Percentiles rank a stretch among this genome's conserved stretches.
phyloP scores from a whole-genome alignment of 2,888 invertebrate genomes.

The Antheraea assamensis region DNA sequence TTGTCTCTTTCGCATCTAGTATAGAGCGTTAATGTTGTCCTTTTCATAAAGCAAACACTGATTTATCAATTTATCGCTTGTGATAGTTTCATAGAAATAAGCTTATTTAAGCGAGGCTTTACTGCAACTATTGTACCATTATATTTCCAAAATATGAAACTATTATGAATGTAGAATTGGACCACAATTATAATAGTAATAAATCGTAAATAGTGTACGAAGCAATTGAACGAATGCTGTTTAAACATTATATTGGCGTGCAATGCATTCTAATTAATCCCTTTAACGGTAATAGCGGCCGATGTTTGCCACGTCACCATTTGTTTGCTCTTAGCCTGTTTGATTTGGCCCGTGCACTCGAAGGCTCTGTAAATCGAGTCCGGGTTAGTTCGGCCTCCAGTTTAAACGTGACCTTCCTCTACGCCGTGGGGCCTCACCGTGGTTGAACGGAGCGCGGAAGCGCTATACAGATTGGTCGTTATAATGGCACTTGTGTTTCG shows the following conservation, averaged over 20 bases:
- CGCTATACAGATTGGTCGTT: conserved; percentile 45
- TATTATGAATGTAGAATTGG: neutral
- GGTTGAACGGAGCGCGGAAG: conserved; percentile 33
- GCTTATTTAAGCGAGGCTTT: neutral
- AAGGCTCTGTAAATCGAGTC: conserved; percentile 47
- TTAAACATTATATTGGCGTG: conserved; percentile 27
- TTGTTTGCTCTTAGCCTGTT: conserved; percentile 56
- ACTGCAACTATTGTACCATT: neutral
- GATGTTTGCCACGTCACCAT: conserved; percentile 61
- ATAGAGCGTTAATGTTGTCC: neutral
- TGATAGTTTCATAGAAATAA: neutral
- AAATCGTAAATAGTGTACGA: neutral
- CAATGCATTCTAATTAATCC: conserved; percentile 63
- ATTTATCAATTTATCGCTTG: neutral
- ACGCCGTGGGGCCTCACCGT: conserved; percentile 23
- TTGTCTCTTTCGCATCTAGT: neutral
- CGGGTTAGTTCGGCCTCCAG: conserved; percentile 41
- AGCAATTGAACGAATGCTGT: neutral
- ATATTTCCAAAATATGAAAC: neutral
- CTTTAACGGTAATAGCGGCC: conserved; percentile 55
- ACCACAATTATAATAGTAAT: neutral
- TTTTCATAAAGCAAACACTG: neutral
- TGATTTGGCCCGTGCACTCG: conserved; percentile 55
- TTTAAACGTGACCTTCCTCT: conserved; percentile 27
- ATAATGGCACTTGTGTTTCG: conserved; percentile 64